A percentile compares a stretch with the other conserved stretches of the same genome.
Evolutionary conservation across 2,888 invertebrate genomes (phyloP).

Genomic region (Zygothrica quintamaculata): DNA sequence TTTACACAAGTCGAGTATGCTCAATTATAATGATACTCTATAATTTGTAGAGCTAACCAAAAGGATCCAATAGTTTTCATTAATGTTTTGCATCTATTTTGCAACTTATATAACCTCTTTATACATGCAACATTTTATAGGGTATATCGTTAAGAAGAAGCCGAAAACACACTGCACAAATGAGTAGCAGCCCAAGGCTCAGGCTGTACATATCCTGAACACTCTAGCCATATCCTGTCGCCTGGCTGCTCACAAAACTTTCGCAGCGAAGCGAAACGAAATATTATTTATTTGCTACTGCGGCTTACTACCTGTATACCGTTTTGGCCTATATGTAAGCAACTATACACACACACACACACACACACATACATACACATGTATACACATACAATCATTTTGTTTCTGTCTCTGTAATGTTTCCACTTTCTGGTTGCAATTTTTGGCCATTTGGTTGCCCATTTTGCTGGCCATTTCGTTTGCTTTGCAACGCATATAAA

Average conservation of each 20-base stretch:
- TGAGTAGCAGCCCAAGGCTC: constrained; percentile 29
- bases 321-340: constrained; percentile 7
- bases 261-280: constrained; percentile 41
- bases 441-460: constrained; percentile 45
- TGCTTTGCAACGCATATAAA: constrained; percentile 53
- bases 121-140: no score
- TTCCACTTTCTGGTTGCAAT: constrained; percentile 50
- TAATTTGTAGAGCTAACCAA: no score
- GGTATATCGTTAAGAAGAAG: neutral
- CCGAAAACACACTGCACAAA: neutral
- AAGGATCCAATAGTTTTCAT: no score
- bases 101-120: no score
- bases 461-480: constrained; percentile 55
- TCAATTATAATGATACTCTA: no score
- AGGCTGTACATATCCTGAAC: constrained; percentile 35
- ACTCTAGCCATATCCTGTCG: constrained; percentile 44
- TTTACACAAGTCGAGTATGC: no score
- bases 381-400: neutral
- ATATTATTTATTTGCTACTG: constrained; percentile 66
- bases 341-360: neutral
- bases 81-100: no score
- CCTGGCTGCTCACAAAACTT: constrained; percentile 47
- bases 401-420: neutral
- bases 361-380: neutral
- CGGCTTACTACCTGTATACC: constrained; percentile 34